Evolutionary conservation across 2,888 invertebrate species (phyloP).

Genomic region (Oasisia sp.): DNA sequence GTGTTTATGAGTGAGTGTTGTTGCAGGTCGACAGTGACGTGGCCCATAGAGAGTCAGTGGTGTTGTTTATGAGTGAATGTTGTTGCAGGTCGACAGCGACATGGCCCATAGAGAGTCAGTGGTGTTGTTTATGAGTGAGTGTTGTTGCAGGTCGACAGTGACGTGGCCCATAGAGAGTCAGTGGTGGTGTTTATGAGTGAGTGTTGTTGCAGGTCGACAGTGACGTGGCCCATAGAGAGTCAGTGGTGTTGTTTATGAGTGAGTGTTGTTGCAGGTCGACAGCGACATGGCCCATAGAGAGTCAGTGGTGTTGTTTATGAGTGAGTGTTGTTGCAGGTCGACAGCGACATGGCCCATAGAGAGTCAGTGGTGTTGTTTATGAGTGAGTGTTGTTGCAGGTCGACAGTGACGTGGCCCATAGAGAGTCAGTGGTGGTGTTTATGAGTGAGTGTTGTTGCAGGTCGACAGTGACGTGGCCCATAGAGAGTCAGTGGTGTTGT

Average conservation of each 20-base stretch:
- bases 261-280: neutral
- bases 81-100: neutral
- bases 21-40: neutral
- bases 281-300: no score
- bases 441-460: neutral
- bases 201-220: neutral
- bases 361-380: neutral
- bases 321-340: neutral
- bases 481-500: neutral
- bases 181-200: neutral
- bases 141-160: neutral
- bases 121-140: neutral
- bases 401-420: no score
- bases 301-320: neutral
- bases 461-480: no score
- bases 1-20: neutral
- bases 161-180: no score
- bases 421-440: neutral
- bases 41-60: neutral
- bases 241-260: neutral
- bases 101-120: neutral
- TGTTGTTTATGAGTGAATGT: neutral
- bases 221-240: no score
- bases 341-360: no score
- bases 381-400: neutral